Evolutionary conservation across 1,140 invertebrate genomes (phyloP), one percentile per base, ranked within the genome.

Genomic region (Drosophila sechellia): DNA sequence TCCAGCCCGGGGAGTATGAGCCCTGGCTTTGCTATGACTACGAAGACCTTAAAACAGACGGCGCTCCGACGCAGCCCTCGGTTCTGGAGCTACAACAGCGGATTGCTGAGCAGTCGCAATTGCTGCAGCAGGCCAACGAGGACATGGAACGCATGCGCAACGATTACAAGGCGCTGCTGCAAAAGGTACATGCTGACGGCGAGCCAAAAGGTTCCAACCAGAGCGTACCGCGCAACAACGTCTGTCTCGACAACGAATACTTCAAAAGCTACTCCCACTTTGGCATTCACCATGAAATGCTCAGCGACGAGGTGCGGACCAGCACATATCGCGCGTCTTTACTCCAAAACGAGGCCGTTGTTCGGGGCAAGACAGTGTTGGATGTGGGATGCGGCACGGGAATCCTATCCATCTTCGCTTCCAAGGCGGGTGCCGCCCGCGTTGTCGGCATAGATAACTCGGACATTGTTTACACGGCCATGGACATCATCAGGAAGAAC

Each of bases 261-360:
- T 99, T 99, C 91, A 97, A 96, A 91, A 97, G 97, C 4, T 99
- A 99, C 92, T 96, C 98, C 63, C 98, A 99, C 93, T 99, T 98
- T 94, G 96, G 96, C 12, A 99, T 99, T 90, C 99, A 99, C 94
- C 97, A 98, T 93, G 98, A 97, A 91, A 98, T 98, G 97, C 92
- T 98, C 11, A 95, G 95, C 69, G 96, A 89, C 95, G 93, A 93
- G 92, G 93, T 99, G 10, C 94, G 99, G 64, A 99, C 98, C 11
- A 94, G 96, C 92, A 97, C 97, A 66, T 99, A 99, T 92, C 94
- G 96, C 71, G 96, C 98, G 93, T 98, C 98, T n/a, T 96, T 99
- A 79, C 93, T 97, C 48, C 95, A 95, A 40, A 99, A 99, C 90
- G 93, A 93, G 13, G 92, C 94, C 27, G 92, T 93, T 49, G 94